Base-by-base conservation (phyloP, 2,888 invertebrate species). In the Pollenia labialis region DNA sequence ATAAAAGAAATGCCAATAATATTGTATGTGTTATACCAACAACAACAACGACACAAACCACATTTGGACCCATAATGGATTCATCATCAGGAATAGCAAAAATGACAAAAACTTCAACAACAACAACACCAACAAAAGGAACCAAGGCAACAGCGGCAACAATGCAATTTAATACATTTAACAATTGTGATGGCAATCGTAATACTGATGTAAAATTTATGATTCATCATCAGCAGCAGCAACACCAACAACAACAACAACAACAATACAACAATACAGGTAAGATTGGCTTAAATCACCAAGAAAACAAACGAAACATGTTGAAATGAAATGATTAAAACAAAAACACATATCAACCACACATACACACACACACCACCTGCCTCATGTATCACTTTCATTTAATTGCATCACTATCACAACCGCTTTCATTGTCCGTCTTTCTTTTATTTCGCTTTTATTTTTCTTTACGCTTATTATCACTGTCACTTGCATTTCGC, bases 1-100 rank as follows among this genome's bases (percentile, higher is more conserved):
- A 90, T 84, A 86, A 88, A 85, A 88, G 84, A 87, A 93, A 92
- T 90, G 92, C 92, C 88, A 93, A 93, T 88, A 90, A 92, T 91
- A 90, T 92, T 77, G 66, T 81, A 89, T 90, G 90, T 88, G 87
- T 90, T 44, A 60, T 75, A 69, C 52, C 75, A 60, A 66, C 32
- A 48, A 66, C 32, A 48, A 69, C 44, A 40, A 60, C 68, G 23
- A 76, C 54, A 16, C 56, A 18, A 52, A 71, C 71, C 23, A 66
- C 77, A 60, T 62, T 82, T 40, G 82, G 68, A 16, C 18, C 18
- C 32, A 79, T 48, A 80, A 74, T 75, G 79, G 79, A 79, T 14
- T 42, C 83, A 64, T 56, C 76, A 56, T 9, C 76, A 54, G 16
- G 11, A 23, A 44, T 18, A 52, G 40, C 32, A 46, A 14, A 16